Evolutionary conservation across 2,888 invertebrate species (phyloP), one percentile per base, ranked within the genome.

Genomic region (Cryptophagus acutangulus): DNA sequence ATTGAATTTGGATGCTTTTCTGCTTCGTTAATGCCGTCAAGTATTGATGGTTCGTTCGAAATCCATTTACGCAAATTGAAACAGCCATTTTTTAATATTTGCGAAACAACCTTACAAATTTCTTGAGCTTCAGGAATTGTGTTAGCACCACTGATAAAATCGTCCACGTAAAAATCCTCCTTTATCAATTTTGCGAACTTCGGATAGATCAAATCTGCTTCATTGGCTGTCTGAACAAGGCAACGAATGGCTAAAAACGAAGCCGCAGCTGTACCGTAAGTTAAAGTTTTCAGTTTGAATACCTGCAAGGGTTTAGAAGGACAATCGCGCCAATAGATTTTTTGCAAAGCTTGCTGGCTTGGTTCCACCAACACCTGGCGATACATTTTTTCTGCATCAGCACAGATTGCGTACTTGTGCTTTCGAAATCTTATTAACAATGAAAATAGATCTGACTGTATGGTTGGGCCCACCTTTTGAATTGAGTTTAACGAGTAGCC

Each of bases 351-450:
- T 2, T 1, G 42, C 12, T 38, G 38, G 30, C 38, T 34, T 13
- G 3, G 12, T 14, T 40, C 12, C 12, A 38, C 13, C 2, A n/a
- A n/a, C n/a, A 6, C 26, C n/a, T 26, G 3, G n/a, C 41, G 9
- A 14, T 31, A 41, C 41, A 41, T 41, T 33, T 41, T 38, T 17
- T 24, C 37, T 1, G 33, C 24, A 20, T 41, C 38, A 1, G 31
- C 41, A 1, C 25, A 16, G 4, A 38, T 2, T 2, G 31, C 38
- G n/a, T 26, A 10, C 1, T 29, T 31, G 13, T 41, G 17, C 10
- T 14, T 6, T 24, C 41, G 12, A 31, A 41, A 38, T 4, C 31
- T 6, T 24, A 38, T 9, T 14, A 41, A 18, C 12, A 41, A 25
- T 18, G 16, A 13, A 10, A 38, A n/a, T n/a, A 41, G 4, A 12